These are phyloP conservation scores for Drosophila funebris DNA, from an alignment of 1,140 invertebrate genomes.

Conservation along the genomic window DNA sequence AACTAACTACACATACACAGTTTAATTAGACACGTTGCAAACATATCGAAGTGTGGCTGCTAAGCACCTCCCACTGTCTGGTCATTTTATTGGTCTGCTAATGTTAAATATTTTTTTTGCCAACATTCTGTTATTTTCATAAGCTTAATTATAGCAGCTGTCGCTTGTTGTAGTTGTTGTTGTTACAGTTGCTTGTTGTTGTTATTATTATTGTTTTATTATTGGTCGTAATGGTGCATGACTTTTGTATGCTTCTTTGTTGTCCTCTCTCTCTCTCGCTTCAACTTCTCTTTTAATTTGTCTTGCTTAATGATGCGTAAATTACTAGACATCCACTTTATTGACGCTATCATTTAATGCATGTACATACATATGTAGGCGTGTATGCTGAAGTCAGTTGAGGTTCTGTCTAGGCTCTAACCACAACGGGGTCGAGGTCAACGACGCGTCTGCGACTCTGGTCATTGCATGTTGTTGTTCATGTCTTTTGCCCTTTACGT, in stretches of 20 bases:
- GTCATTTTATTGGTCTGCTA: constrained; percentile 2
- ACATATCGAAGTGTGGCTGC: background rate
- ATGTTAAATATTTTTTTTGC: constrained; percentile 3
- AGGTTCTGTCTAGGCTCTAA: constrained; percentile 14
- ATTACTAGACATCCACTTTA: constrained; percentile 53
- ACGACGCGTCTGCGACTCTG: constrained; percentile 13
- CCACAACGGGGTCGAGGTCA: constrained; percentile 68
- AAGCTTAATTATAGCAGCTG: constrained; percentile 54
- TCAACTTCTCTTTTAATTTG: constrained; percentile 56
- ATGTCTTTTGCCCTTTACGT: constrained; percentile 14
- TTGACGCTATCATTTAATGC: constrained; percentile 20
- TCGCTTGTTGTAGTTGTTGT: constrained; percentile 24
- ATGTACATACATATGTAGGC: constrained; percentile 1
- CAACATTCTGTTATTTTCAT: constrained; percentile 43
- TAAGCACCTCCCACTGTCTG: background rate
- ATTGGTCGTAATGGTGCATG: constrained; percentile 39
- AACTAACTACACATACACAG: too few species aligned
- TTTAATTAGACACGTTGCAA: constrained; percentile 2
- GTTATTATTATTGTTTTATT: constrained; percentile 67
- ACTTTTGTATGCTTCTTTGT: constrained; percentile 22
- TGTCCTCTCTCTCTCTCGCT: background rate
- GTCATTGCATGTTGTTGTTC: constrained; percentile 12
- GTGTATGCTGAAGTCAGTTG: background rate
- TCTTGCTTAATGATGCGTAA: constrained; percentile 68
- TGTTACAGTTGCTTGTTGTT: constrained; percentile 17